Evolutionary conservation across 2,113 vertebrate species (phyloP), one percentile per base, ranked within the genome.

Genomic region (Pterocles burchelli): DNA sequence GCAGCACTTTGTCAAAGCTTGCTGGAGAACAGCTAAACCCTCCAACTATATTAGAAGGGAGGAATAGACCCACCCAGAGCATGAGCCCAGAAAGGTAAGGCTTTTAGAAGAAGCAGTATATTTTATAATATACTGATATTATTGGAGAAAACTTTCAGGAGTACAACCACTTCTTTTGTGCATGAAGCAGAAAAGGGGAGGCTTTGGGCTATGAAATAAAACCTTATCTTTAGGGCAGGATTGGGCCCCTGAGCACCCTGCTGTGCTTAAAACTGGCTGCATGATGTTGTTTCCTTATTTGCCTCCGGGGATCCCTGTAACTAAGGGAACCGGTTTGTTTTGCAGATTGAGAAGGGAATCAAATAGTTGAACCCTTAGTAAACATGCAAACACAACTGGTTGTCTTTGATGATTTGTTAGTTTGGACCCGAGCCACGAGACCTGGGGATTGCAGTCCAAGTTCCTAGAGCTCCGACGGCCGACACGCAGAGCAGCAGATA

Each of bases 351-450:
- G 88, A 89, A 61, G 66, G 75, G 85, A 84, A 95, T 88, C 74
- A 89, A 91, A 96, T 82, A 86, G 71, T 15, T 96, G 93, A 93
- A 81, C 88, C 76, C 87, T 96, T 63, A 58, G 76, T 89, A 94
- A 97, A 90, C 55, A 57, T 11, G 77, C 62, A 93, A 95, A 94
- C 90, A 90, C 89, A 88, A 92, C 89, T 94, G 93, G 90, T 80
- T 93, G 93, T 87, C 94, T 95, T 96, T 95, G 91, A 96, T 94
- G 84, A 92, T 94, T 95, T 96, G 82, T 95, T 96, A 77, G 72
- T 70, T 74, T 94, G 94, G 96, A 75, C 21, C 36, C 0, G 68
- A 92, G 95, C 93, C 93, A 96, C 2, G 9, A 88, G 88, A 78
- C 94, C 73, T 68, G 76, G 85, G 88, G 92, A 89, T 59, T 79